Evolutionary conservation across 2,888 invertebrate species (phyloP).

Genomic region (Morpho deidamia): DNA sequence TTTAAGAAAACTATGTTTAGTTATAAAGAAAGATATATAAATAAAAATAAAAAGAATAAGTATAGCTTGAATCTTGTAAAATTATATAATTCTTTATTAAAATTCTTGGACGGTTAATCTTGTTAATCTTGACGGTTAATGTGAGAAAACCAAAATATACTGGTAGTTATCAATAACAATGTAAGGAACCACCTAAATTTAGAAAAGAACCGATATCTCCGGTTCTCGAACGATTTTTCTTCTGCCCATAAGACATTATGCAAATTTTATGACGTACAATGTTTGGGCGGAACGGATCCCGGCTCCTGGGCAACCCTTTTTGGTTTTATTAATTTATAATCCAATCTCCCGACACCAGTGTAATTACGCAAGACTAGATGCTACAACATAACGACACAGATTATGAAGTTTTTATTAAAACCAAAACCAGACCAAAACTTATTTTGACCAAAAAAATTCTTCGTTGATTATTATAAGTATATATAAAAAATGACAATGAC

Average conservation of each 20-base stretch:
- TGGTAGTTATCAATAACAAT: neutral
- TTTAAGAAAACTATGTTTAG: no score
- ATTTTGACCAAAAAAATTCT: no score
- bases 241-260: slow-evolving; percentile 32
- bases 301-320: slow-evolving; percentile 36
- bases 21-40: no score
- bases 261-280: slow-evolving; percentile 48
- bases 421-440: no score
- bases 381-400: slow-evolving; percentile 7
- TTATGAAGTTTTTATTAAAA: slow-evolving; percentile 4
- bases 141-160: no score
- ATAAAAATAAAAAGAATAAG: no score
- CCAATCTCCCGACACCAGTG: slow-evolving; percentile 31
- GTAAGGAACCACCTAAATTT: neutral
- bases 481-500: no score
- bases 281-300: slow-evolving; percentile 39
- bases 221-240: slow-evolving; percentile 11
- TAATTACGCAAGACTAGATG: slow-evolving; percentile 31
- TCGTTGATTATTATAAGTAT: no score
- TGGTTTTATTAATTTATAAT: slow-evolving; percentile 45
- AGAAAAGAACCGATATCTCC: neutral
- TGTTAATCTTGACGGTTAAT: no score
- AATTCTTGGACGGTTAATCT: no score
- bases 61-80: no score
- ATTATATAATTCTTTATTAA: no score